phyloP scores from a whole-genome alignment of 2,113 vertebrate genomes.

The Centrocercus urophasianus region DNA sequence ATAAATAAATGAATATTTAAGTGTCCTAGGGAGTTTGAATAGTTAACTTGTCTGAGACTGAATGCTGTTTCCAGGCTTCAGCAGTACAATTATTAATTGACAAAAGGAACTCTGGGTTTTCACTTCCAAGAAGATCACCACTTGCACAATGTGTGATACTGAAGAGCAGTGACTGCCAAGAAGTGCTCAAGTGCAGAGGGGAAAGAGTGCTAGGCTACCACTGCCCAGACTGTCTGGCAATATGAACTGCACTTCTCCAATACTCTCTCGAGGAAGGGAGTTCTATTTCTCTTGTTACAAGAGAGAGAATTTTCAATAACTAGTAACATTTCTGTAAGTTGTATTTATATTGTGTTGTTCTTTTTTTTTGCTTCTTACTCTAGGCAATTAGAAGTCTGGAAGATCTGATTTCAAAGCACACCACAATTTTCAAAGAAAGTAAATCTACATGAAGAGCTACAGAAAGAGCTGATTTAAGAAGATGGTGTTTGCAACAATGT shows the following conservation, averaged over 20 bases:
- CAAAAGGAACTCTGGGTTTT: neutral
- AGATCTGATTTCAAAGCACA: conserved; percentile 47
- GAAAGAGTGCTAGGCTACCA: neutral
- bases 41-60: neutral
- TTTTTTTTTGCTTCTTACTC: conserved; percentile 46
- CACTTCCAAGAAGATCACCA: neutral
- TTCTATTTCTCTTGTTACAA: neutral
- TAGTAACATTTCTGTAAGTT: neutral
- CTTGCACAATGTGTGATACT: neutral
- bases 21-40: neutral
- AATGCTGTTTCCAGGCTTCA: neutral
- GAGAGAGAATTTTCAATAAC: neutral
- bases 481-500: conserved; percentile 61
- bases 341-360: conserved; percentile 40
- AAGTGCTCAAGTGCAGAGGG: neutral
- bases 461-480: conserved; percentile 20
- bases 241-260: neutral
- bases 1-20: conserved; percentile 23
- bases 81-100: neutral
- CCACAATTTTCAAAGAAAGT: conserved; percentile 25
- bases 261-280: neutral
- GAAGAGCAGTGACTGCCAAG: neutral
- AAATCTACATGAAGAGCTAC: conserved; percentile 47
- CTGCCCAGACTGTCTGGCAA: neutral
- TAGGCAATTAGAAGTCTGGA: conserved; percentile 59